phyloP scores from a whole-genome alignment of 1,140 invertebrate genomes.

The Sminthurides bifidus region DNA sequence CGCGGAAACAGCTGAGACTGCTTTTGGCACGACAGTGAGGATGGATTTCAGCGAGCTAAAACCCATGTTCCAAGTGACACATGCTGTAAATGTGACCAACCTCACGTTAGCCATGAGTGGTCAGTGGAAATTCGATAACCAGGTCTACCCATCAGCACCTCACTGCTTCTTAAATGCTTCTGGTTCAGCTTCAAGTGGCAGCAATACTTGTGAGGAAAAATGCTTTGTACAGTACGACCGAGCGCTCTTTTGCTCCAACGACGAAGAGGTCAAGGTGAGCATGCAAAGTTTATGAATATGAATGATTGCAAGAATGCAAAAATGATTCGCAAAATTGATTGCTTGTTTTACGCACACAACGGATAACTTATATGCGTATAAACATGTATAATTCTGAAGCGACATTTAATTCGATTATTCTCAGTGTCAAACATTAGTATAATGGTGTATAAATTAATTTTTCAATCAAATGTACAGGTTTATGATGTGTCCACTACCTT shows the following conservation, averaged over 20 bases:
- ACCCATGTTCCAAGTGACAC: neutral
- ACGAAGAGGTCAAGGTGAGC: conserved; percentile 38
- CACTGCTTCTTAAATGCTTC: neutral
- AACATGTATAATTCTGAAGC: neutral
- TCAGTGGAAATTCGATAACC: conserved; percentile 4
- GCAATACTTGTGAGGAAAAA: conserved; percentile 5
- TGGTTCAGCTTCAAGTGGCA: neutral
- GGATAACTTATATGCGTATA: neutral
- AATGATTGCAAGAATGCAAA: neutral
- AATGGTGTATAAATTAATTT: neutral
- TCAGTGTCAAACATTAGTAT: neutral
- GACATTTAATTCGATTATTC: neutral
- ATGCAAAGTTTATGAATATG: neutral
- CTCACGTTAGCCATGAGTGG: conserved; percentile 1
- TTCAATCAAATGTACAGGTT: conserved; percentile 35
- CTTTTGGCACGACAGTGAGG: neutral
- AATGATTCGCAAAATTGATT: neutral
- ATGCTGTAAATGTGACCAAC: neutral
- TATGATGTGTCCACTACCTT: conserved; percentile 55
- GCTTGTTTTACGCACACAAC: neutral
- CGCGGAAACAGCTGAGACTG: no score
- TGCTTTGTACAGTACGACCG: conserved; percentile 35
- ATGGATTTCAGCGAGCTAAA: neutral
- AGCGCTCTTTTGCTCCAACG: conserved; percentile 48
- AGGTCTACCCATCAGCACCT: neutral